Conservation (phyloP, 2,797 vertebrate genomes). For the Merluccius polli region DNA sequence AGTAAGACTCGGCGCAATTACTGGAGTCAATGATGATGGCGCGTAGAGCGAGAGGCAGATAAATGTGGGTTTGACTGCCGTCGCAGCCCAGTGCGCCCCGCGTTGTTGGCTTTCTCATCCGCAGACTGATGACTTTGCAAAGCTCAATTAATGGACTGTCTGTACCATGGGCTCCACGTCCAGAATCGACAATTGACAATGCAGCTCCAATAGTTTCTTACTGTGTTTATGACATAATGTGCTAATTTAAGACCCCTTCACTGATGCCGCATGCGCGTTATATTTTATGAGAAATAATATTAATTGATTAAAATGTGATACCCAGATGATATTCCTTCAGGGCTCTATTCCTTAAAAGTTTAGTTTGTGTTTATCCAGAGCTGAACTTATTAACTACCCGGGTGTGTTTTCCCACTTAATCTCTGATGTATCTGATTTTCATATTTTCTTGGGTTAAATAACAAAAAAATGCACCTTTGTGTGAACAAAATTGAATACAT, state of each 20-base stretch:
- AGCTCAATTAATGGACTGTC: constrained; percentile 6
- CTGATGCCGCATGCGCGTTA: not conserved
- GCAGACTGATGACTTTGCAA: constrained; percentile 6
- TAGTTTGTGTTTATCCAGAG: not conserved
- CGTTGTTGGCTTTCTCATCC: not conserved
- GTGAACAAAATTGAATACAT: not conserved
- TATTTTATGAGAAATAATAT: not conserved
- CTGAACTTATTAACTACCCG: not conserved
- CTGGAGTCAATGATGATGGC: constrained; percentile 2
- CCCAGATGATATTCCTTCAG: not conserved
- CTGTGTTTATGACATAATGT: not conserved
- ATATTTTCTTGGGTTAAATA: not conserved
- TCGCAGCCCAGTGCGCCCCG: not conserved
- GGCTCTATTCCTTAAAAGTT: not conserved
- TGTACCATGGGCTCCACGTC: not conserved
- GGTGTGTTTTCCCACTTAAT: not conserved
- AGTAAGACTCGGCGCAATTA: not conserved
- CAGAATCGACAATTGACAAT: not conserved
- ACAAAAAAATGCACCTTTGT: not conserved
- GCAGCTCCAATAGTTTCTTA: not conserved
- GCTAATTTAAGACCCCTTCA: not conserved
- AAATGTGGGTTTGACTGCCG: constrained; percentile 9
- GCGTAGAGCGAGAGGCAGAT: not conserved
- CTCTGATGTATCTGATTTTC: not conserved
- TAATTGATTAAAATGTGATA: not conserved